Evolutionary conservation across 2,113 vertebrate species (phyloP).

Genomic region (Trogon melanurus): DNA sequence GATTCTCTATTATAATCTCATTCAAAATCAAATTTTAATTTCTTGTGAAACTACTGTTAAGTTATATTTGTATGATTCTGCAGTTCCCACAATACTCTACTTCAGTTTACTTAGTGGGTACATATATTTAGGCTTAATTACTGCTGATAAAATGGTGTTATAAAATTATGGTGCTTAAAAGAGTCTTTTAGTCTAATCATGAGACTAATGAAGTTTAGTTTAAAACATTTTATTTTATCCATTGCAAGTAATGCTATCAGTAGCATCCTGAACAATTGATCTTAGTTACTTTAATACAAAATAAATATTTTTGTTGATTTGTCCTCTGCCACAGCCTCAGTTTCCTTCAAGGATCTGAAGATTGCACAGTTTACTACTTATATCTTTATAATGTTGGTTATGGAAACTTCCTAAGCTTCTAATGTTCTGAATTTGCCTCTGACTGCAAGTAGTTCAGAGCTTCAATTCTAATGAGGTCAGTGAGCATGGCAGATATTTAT

Average conservation of each 20-base stretch:
- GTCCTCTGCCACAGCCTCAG: background rate
- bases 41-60: background rate
- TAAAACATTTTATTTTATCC: background rate
- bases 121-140: background rate
- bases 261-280: background rate
- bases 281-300: background rate
- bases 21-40: background rate
- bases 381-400: conserved; percentile 29
- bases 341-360: background rate
- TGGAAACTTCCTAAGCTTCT: conserved; percentile 28
- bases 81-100: background rate
- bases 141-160: background rate
- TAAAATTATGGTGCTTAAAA: background rate
- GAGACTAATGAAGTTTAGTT: background rate
- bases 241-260: background rate
- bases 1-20: background rate
- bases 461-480: conserved; percentile 53
- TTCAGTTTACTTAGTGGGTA: background rate
- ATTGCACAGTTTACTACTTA: background rate
- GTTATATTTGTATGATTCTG: background rate
- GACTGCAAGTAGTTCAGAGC: conserved; percentile 36
- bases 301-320: background rate
- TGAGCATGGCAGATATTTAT: conserved; percentile 50
- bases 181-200: background rate
- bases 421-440: conserved; percentile 1